Percentiles rank a stretch among this genome's conserved stretches.
Conservation (phyloP, 2,888 invertebrate genomes). For the Limnephilus rhombicus region DNA sequence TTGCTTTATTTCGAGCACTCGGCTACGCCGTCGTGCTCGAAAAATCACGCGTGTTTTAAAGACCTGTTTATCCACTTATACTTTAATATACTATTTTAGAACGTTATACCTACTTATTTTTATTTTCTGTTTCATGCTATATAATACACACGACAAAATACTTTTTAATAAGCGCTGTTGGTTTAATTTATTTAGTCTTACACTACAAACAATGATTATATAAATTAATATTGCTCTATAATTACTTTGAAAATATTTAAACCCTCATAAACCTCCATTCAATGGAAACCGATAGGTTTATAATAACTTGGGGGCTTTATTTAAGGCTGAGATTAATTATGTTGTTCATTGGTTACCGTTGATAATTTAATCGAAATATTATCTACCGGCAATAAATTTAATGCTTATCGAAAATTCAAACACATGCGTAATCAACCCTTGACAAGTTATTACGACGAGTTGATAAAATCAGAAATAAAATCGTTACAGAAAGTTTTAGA, state of each 20-base stretch:
- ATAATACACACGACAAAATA: no score
- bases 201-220: neutral
- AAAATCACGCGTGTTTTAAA: no score
- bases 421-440: neutral
- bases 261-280: neutral
- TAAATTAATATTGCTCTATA: neutral
- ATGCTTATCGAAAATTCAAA: neutral
- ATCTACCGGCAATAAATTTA: neutral
- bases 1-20: no score
- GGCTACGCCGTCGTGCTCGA: no score
- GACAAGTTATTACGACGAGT: neutral
- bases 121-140: no score
- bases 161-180: neutral
- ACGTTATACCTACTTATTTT: no score
- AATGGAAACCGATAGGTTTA: neutral
- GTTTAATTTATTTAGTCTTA: neutral
- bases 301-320: neutral
- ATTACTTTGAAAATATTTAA: neutral
- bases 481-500: neutral
- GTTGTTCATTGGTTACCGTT: neutral
- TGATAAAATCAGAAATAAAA: neutral
- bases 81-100: no score
- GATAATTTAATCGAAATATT: slow-evolving; percentile 15
- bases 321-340: slow-evolving; percentile 9
- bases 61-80: no score